Evolutionary conservation across 2,888 invertebrate species (phyloP), one percentile per base, ranked within the genome.

Genomic region (Drosophila meridiana): DNA sequence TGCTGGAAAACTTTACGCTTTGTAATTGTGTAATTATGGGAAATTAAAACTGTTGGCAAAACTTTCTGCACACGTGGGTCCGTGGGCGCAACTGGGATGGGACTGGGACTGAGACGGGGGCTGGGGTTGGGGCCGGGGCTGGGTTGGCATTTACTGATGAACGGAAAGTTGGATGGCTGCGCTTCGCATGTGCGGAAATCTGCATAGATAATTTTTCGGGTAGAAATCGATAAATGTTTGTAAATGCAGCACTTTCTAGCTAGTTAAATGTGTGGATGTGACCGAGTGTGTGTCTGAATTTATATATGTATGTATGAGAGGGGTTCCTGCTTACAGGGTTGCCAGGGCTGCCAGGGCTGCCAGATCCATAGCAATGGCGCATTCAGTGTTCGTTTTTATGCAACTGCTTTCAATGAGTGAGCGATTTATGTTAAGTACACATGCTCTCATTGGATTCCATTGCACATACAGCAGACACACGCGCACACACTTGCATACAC

Each of bases 21-120:
- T 90, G 90, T 87, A 87, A 87, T 87, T 87, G 90, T 87, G 87
- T 87, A 87, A 90, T 87, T 87, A 87, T 87, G 90, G 90, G 87
- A 87, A 87, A 87, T 90, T 87, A 87, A 90, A 87, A 87, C 89
- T 90, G 90, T 87, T 89, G 84, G 90, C 76, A 80, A 89, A 87
- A 87, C 84, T 90, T 85, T 87, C 81, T 87, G 86, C 86, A 87
- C 90, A 87, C 87, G 89, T 82, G 85, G 80, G 76, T 72, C 68
- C 73, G 65, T 59, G 57, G 66, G 66, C 81, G 40, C 55, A 61
- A 69, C 56, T 52, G 48, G 45, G 45, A n/a, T 43, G 38, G 53
- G 66, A 0, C 40, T 40, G 42, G 0, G 6, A 7, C n/a, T 42
- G n/a, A 7, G 7, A 2, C 14, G 7, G 40, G 40, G 14, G 0